phyloP scores from a whole-genome alignment of 1,140 invertebrate genomes.

The Lordiphosa mommai region DNA sequence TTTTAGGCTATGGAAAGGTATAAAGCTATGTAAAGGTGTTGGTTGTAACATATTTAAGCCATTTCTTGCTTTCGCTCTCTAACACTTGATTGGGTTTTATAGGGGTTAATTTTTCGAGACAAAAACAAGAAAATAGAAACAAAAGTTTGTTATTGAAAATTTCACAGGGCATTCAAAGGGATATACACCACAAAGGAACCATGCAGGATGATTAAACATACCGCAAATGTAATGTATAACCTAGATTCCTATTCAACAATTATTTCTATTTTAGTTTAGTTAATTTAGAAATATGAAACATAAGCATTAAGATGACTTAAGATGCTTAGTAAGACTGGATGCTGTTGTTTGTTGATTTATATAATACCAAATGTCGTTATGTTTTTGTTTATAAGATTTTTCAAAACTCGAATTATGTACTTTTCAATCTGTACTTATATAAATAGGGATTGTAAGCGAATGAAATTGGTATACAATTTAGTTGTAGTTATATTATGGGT shows the following conservation, averaged over 20 bases:
- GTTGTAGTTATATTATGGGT: too few species aligned
- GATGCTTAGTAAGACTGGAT: too few species aligned
- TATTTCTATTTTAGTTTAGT: background rate
- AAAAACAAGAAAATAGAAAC: background rate
- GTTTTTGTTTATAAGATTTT: too few species aligned
- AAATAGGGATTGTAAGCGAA: too few species aligned
- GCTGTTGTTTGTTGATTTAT: too few species aligned
- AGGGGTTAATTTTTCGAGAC: constrained; percentile 4
- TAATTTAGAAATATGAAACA: too few species aligned
- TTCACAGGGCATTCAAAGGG: constrained; percentile 64
- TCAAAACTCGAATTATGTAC: too few species aligned
- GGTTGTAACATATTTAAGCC: background rate
- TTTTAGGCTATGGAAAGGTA: constrained; percentile 1
- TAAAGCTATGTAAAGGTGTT: constrained; percentile 15
- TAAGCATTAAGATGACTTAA: too few species aligned
- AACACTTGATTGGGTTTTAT: background rate
- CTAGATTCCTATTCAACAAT: background rate
- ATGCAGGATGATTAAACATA: constrained; percentile 33
- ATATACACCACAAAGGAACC: constrained; percentile 36
- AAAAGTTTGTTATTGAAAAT: constrained; percentile 20
- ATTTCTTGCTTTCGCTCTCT: background rate
- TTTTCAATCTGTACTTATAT: too few species aligned
- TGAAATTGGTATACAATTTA: too few species aligned
- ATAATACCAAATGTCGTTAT: too few species aligned
- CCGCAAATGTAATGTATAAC: constrained; percentile 48